Evolutionary conservation across 2,113 vertebrate genomes (phyloP), one percentile per base, ranked within the genome.

Genomic region (Pollimyrus isidori): DNA sequence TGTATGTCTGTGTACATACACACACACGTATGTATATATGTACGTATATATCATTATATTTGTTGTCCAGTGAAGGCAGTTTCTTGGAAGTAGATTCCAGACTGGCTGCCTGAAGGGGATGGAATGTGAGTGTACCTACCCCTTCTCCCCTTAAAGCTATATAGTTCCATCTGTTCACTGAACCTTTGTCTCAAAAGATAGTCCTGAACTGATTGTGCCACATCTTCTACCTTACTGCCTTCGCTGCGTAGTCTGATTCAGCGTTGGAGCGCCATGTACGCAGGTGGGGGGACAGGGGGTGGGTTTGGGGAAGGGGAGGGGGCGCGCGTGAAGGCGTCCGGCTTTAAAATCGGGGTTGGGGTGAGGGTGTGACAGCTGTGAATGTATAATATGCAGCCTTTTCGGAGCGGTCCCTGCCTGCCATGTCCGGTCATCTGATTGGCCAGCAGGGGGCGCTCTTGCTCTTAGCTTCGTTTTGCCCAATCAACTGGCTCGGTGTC

Each of bases 331-430:
- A 82, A 42, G 58, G 91, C 88, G 89, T 93, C 94, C 94, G 95
- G 95, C 93, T 95, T 94, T 93, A 94, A 95, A 84, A 92, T 89
- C 92, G 92, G 39, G 82, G 94, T 93, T 95, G 82, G 39, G 82
- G 45, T 45, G 23, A 48, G 83, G 92, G 93, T 92, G 89, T 94
- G 94, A 94, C 95, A 95, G 94, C 94, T 95, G 95, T 95, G 95
- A 96, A 96, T 96, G 95, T 96, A 95, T 89, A 42, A 95, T 92
- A 94, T 93, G 91, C 94, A 95, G 94, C 94, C 94, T 95, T 95
- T 93, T 92, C 89, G 35, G 87, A 90, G 69, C 62, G 88, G 90
- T 91, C 58, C 62, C 92, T 45, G 42, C 48, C 89, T 91, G 93
- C 90, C 42, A 89, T 92, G 93, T 93, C 92, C 94, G 93, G 93